A percentile compares a stretch with the other conserved stretches of the same genome.
phyloP scores from a whole-genome alignment of 2,888 invertebrate species.

The Lepas anatifera region DNA sequence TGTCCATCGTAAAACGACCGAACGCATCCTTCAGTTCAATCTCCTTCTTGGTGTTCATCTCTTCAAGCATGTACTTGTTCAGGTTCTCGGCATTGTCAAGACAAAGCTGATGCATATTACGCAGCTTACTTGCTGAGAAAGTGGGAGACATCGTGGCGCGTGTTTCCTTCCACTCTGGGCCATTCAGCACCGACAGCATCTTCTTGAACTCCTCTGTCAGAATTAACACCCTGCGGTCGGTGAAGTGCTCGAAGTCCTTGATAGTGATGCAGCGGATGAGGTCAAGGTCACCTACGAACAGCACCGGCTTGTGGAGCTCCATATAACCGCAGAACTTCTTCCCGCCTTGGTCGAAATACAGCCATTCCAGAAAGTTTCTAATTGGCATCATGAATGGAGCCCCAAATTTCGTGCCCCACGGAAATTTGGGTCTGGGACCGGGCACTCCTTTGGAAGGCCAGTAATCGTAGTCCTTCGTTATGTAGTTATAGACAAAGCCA shows the following conservation, averaged over 20 bases:
- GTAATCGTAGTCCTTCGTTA: not conserved
- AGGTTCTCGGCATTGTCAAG: constrained; percentile 2
- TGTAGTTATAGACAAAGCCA: too few relatives aligned
- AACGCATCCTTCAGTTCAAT: not conserved
- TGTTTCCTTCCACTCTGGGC: not conserved
- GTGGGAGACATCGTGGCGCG: not conserved
- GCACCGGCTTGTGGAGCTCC: not conserved
- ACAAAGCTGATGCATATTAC: not conserved
- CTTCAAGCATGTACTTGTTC: not conserved
- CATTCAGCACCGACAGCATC: not conserved
- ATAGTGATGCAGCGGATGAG: not conserved
- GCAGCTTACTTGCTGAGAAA: constrained; percentile 1
- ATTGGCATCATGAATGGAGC: too few relatives aligned
- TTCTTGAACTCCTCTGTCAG: too few relatives aligned
- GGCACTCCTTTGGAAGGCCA: not conserved
- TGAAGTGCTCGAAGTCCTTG: constrained; percentile 2
- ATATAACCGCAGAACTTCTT: not conserved
- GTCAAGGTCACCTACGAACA: not conserved
- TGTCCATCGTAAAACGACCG: constrained; percentile 10
- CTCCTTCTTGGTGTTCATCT: not conserved
- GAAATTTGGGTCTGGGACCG: not conserved
- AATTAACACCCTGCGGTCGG: not conserved
- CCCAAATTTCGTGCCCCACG: too few relatives aligned
- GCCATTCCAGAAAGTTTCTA: not conserved
- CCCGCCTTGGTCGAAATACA: not conserved